Evolutionary conservation across 2,797 vertebrate species (phyloP), one percentile per base, ranked within the genome.

Genomic region (Nothura maculosa): DNA sequence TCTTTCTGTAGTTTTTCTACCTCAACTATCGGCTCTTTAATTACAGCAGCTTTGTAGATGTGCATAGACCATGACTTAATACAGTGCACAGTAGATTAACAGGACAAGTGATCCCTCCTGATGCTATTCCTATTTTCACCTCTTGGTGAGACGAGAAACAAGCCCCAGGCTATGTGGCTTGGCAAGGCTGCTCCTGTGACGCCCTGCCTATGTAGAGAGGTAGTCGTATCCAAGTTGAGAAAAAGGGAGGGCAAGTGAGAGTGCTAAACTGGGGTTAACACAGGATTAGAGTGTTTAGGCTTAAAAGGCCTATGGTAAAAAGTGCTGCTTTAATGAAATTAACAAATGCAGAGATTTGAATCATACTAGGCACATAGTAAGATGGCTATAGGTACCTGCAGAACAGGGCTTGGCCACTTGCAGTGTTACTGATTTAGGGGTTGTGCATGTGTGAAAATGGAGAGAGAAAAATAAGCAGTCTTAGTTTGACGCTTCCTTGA

Each of bases 111-210:
- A 12, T 28, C 1, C 2, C 5, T 50, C 9, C 21, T 7, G 6
- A 7, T 25, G 16, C 36, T 4, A 14, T 8, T 20, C 25, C 14
- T 2, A 1, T 9, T 5, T 3, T 0, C 0, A 27, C 9, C 28
- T 36, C 38, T 10, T 2, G 3, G 9, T 22, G 15, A 32, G 20
- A 22, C 5, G 45, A 20, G 27, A 20, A 25, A 22, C 25, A 63
- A 61, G 10, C 48, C 25, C 21, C 32, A 52, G 9, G 28, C 38
- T 10, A 10, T 0, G 0, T 9, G 25, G 15, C 60, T 36, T 55
- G 52, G 36, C 28, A 9, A 16, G 25, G 54, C 2, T 1, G 12
- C 19, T n/a, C 10, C 4, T 0, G 2, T 17, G 27, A 57, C 40
- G 25, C 20, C 3, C 12, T 6, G 21, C 15, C 7, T 12, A n/a